Base-by-base conservation (phyloP, 2,888 invertebrate genomes). In the Sialis lutaria region DNA sequence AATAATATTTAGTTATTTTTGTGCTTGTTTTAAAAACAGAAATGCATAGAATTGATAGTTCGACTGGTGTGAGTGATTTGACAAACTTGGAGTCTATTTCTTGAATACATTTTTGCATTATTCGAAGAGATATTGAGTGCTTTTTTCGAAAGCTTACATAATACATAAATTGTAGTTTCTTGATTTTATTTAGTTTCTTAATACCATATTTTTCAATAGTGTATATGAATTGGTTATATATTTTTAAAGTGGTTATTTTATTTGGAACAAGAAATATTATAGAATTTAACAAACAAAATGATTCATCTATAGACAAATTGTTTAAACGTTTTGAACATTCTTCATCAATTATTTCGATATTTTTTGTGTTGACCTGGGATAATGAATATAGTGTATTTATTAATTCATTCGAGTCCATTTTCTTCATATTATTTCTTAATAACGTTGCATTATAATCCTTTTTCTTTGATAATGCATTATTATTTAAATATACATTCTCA, bases 11-110 rank as follows among this genome's bases (percentile, higher is more conserved):
- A 32, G 50, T 53, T 31, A 65, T 60, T 56, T 58, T 62, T 40
- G 61, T 63, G 48, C 62, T 61, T 3, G 62, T 61, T 58, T 64
- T 64, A 53, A 63, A 67, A 6, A 60, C 56, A 4, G 65, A 55
- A 55, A 62, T 62, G 46, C 64, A 64, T 46, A 67, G 54, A 40
- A 67, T 60, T 47, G 64, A 61, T 13, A 66, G 50, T 48, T 67
- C 64, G 53, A 64, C 62, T 22, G 54, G 44, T 8, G 58, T 57
- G 50, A 66, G 55, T 30, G 52, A 49, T 22, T 60, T 49, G 7
- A 56, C 48, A 47, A 47, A 48, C 34, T 54, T 49, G 34, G 51
- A 42, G 48, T 54, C 51, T 10, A 66, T 51, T 5, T 49, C 43
- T 45, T 54, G 52, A 40, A 64, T 48, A 51, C 61, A 62, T 45